Conservation (phyloP, 2,113 vertebrate species). For the Fregata magnificens region DNA sequence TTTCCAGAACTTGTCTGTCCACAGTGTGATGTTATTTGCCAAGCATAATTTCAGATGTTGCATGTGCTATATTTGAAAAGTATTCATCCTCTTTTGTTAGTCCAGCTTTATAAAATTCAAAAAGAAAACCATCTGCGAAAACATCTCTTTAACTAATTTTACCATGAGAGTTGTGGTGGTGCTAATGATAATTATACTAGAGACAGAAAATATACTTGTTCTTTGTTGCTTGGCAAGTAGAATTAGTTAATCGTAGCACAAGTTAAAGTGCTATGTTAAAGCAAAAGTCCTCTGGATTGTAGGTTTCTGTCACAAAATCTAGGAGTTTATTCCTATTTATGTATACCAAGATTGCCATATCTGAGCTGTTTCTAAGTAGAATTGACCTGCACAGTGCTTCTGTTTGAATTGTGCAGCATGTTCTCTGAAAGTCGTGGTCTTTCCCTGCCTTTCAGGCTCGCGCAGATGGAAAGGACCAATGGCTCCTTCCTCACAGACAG, state of each 20-base stretch:
- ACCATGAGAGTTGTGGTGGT: neutral
- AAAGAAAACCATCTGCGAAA: constrained; percentile 39
- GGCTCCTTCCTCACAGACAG: constrained; percentile 95
- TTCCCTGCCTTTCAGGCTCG: constrained; percentile 79
- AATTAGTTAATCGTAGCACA: constrained; percentile 32
- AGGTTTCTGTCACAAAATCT: neutral
- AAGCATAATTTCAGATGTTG: constrained; percentile 2
- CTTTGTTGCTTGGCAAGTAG: neutral
- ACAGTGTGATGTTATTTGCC: neutral
- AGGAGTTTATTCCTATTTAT: neutral
- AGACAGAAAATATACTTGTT: constrained; percentile 1
- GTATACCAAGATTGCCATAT: neutral
- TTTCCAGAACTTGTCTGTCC: neutral
- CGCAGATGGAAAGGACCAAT: constrained; percentile 94
- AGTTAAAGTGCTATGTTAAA: too few relatives aligned
- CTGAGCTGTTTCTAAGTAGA: neutral
- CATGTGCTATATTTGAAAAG: constrained; percentile 2
- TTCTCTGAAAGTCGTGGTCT: neutral
- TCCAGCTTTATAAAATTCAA: constrained; percentile 6
- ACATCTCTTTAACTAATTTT: constrained; percentile 48
- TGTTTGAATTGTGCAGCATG: neutral
- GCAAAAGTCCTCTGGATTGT: neutral
- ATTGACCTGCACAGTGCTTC: neutral
- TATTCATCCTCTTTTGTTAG: constrained; percentile 14
- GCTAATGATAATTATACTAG: constrained; percentile 22